These are phyloP conservation scores for Thamnaconus septentrionalis DNA, from an alignment of 2,113 vertebrate genomes.

Conservation along the genomic window DNA sequence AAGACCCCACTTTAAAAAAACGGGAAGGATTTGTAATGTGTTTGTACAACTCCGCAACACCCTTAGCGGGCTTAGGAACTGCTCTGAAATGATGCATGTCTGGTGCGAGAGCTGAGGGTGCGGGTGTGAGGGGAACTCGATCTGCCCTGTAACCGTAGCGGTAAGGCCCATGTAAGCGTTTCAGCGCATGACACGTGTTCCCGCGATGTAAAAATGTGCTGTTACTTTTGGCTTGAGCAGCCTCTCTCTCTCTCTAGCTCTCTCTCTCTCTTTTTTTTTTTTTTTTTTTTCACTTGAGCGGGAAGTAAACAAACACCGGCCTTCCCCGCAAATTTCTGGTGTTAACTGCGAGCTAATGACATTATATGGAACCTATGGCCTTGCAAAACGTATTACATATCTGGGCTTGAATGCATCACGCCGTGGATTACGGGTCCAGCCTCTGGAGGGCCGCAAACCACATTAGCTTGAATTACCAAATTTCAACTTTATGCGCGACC, in stretches of 20 bases:
- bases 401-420: slow-evolving; percentile 82
- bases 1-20: slow-evolving; percentile 12
- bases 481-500: slow-evolving; percentile 80
- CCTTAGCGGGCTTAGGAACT: slow-evolving; percentile 21
- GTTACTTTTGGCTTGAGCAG: slow-evolving; percentile 65
- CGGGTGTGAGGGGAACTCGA: slow-evolving; percentile 33
- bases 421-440: slow-evolving; percentile 78
- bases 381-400: slow-evolving; percentile 83
- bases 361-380: slow-evolving; percentile 81
- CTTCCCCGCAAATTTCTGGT: slow-evolving; percentile 70
- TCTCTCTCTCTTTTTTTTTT: no score
- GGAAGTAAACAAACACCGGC: slow-evolving; percentile 59
- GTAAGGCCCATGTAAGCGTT: slow-evolving; percentile 47
- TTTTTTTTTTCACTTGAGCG: slow-evolving; percentile 19
- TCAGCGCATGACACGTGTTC: slow-evolving; percentile 59
- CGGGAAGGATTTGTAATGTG: slow-evolving; percentile 39
- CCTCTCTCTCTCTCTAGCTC: slow-evolving; percentile 38
- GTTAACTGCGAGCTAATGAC: slow-evolving; percentile 77
- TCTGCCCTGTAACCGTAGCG: slow-evolving; percentile 50
- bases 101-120: slow-evolving; percentile 32
- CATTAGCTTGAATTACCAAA: slow-evolving; percentile 85
- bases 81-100: slow-evolving; percentile 13
- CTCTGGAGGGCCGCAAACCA: slow-evolving; percentile 83
- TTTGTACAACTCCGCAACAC: slow-evolving; percentile 38
- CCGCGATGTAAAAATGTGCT: slow-evolving; percentile 49